Conservation (phyloP, 92 coral and sea anemone genomes). For the Parazoanthus atlanticus region DNA sequence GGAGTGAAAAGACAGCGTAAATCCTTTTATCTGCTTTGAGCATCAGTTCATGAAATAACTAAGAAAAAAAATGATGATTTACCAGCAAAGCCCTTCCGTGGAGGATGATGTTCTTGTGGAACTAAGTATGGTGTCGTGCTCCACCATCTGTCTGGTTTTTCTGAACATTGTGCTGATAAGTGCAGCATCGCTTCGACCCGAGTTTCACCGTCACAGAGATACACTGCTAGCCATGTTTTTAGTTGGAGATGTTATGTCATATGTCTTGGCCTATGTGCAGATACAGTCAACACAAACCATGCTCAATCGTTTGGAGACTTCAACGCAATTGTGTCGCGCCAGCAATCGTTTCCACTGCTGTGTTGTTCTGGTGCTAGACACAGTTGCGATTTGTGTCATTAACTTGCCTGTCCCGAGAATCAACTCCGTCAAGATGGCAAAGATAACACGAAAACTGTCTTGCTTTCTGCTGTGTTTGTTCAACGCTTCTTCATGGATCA, state of each 20-base stretch:
- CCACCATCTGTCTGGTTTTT: conserved; percentile 13
- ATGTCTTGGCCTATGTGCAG: conserved; percentile 12
- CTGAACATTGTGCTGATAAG: conserved; percentile 22
- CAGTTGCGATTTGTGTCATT: neutral
- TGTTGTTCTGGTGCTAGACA: neutral
- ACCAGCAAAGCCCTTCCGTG: neutral
- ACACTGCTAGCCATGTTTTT: conserved; percentile 25
- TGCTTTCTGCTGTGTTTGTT: conserved; percentile 1
- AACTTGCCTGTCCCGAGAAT: neutral
- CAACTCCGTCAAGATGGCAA: conserved; percentile 12
- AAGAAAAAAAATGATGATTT: neutral
- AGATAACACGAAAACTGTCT: conserved; percentile 1
- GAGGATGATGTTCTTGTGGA: conserved; percentile 7
- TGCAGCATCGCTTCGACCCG: conserved; percentile 27
- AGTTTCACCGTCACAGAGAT: conserved; percentile 30
- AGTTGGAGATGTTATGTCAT: conserved; percentile 13
- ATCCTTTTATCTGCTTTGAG: neutral
- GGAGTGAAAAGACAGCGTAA: neutral
- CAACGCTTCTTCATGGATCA: conserved; percentile 19
- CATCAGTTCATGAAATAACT: neutral
- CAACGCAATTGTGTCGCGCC: neutral
- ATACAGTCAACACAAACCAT: conserved; percentile 1
- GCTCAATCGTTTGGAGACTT: neutral
- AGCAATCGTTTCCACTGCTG: neutral
- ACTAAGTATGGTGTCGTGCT: conserved; percentile 15